Conservation (phyloP, 64 coral and sea anemone species). For the Montipora capricornis region DNA sequence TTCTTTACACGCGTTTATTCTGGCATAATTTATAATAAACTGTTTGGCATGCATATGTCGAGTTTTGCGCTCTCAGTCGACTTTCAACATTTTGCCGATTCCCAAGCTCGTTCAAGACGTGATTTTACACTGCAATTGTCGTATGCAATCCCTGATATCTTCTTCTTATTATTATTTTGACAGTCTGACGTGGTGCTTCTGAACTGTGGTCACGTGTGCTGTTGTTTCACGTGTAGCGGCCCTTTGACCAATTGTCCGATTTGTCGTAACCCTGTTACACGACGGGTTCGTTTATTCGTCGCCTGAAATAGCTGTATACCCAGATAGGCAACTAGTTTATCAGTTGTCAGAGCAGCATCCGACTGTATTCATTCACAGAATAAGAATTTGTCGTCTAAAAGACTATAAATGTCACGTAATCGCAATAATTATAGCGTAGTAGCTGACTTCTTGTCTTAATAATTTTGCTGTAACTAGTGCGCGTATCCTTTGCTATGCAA, state of each 20-base stretch:
- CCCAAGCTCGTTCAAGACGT: too few relatives aligned
- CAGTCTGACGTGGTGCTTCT: conserved; percentile 89
- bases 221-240: conserved; percentile 76
- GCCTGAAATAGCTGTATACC: neutral
- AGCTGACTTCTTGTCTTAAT: too few relatives aligned
- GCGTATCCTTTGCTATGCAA: too few relatives aligned
- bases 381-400: too few relatives aligned
- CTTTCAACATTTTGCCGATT: too few relatives aligned
- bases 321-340: neutral
- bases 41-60: too few relatives aligned
- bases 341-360: neutral
- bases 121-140: neutral
- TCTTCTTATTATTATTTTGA: conserved; percentile 3
- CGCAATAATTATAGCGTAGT: too few relatives aligned
- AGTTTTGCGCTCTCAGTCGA: too few relatives aligned
- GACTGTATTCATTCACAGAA: neutral
- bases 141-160: neutral
- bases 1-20: too few relatives aligned
- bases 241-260: conserved; percentile 76
- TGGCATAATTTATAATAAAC: too few relatives aligned
- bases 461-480: too few relatives aligned
- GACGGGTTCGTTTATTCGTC: conserved; percentile 81
- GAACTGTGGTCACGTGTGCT: conserved; percentile 95
- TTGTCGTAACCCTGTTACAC: conserved; percentile 71
- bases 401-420: too few relatives aligned